Evolutionary conservation across 2,888 invertebrate species (phyloP).

Genomic region (Melieria omissa): DNA sequence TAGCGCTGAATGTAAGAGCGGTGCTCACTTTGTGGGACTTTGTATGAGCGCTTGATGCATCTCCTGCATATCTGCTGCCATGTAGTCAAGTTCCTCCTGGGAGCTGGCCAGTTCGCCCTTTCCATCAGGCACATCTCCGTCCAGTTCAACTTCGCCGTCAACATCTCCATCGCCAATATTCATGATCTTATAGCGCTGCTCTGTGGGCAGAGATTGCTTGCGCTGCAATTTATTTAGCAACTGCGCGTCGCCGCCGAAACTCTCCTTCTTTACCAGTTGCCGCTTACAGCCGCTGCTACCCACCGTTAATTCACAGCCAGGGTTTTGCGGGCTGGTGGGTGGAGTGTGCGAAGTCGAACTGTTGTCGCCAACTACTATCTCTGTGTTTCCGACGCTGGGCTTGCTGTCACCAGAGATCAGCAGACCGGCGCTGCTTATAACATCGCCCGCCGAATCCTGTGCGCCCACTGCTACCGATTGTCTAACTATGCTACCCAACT

Average conservation of each 20-base stretch:
- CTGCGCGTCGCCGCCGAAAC: constrained; percentile 83
- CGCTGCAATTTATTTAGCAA: constrained; percentile 78
- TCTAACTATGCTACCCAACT: constrained; percentile 75
- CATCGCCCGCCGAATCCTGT: constrained; percentile 57
- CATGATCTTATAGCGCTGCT: constrained; percentile 60
- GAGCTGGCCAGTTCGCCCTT: constrained; percentile 55
- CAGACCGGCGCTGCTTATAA: constrained; percentile 69
- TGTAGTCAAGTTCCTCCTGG: constrained; percentile 56
- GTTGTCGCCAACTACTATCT: constrained; percentile 33
- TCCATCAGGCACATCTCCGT: constrained; percentile 35
- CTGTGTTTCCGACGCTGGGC: constrained; percentile 36
- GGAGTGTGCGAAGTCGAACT: constrained; percentile 54
- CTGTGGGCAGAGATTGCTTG: constrained; percentile 57
- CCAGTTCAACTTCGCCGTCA: constrained; percentile 50
- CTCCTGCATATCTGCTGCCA: constrained; percentile 40
- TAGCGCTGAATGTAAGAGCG: background rate
- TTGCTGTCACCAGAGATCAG: constrained; percentile 68
- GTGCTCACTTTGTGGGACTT: constrained; percentile 65
- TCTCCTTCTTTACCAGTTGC: constrained; percentile 75
- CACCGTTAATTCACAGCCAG: constrained; percentile 68
- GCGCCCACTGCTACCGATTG: constrained; percentile 64
- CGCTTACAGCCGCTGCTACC: constrained; percentile 60
- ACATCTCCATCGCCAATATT: constrained; percentile 49
- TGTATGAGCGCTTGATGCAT: constrained; percentile 46
- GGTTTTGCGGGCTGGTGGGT: constrained; percentile 74